Percentiles rank a stretch among this genome's conserved stretches.
Conservation (phyloP, 2,113 vertebrate species). For the Lathamus discolor region DNA sequence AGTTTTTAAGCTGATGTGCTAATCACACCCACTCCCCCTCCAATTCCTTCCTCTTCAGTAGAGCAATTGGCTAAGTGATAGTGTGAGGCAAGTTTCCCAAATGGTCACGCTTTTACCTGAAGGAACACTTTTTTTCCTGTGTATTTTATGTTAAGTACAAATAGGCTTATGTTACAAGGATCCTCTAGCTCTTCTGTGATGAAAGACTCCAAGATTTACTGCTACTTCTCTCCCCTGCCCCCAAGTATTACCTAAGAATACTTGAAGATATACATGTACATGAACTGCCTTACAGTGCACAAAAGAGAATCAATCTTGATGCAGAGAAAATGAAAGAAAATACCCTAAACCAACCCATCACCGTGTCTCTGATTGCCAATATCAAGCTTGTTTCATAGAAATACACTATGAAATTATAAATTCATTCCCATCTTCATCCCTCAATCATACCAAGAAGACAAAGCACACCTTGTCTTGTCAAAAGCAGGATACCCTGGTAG, state of each 20-base stretch:
- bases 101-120: background rate
- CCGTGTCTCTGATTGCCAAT: fast-evolving
- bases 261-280: background rate
- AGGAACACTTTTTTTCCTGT: slow-evolving; percentile 2
- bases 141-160: slow-evolving; percentile 4
- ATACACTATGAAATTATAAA: background rate
- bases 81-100: background rate
- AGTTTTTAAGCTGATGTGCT: background rate
- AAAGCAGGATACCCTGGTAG: background rate
- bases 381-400: background rate
- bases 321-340: background rate
- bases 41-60: background rate
- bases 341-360: background rate
- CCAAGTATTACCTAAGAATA: background rate
- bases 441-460: background rate
- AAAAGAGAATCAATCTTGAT: background rate
- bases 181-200: background rate
- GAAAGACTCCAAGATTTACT: background rate
- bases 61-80: background rate
- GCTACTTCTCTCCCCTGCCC: background rate
- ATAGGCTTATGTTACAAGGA: background rate
- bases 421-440: background rate
- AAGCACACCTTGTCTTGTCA: background rate
- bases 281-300: background rate
- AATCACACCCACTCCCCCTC: background rate